Base-by-base conservation (phyloP, 2,113 vertebrate species). In the Seriola aureovittata region DNA sequence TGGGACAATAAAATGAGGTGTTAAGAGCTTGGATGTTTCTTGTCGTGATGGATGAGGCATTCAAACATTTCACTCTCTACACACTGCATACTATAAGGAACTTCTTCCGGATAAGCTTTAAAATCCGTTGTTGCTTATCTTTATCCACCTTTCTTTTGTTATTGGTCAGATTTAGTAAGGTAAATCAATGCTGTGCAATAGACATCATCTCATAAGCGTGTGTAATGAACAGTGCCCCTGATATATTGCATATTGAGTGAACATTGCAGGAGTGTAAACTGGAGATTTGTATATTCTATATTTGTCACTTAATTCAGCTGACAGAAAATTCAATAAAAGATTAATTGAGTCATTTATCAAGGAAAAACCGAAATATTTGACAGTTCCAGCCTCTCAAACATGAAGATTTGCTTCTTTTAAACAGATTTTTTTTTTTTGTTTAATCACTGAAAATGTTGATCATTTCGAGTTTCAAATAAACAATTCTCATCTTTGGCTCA, bases 1-100 rank as follows among this genome's bases (percentile, higher is more conserved):
- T 97, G 97, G 97, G 97, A 99, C 97, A 99, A 99, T 99, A 99
- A 99, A 99, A 97, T 97, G 97, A 98, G 97, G 97, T 99, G 97
- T 98, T 95, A 94, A 96, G 94, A 96, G 93, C 91, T 94, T 84
- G 50, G 84, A 87, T 77, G 91, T 89, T 89, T 92, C 82, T 92
- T 89, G 75, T 90, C 5, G 13, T 93, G 29, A 42, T 82, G 54
- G 54, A 60, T 75, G 40, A 58, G 60, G 16, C 50, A 8, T 64
- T 73, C 2, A 23, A 5, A 69, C 29, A 32, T 25, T 54, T 40
- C 66, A 75, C 46, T 48, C 38, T 38, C 62, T 29, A 40, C 58
- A 19, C 25, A 21, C 7, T 57, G 5, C 60, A 40, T 1, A 55
- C n/a, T 16, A 8, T n/a, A 63, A 38, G 16, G 1, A 4, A 50